A percentile compares a stretch with the other conserved stretches of the same genome.
These are phyloP conservation scores for Andrena bucephala DNA, from an alignment of 2,888 invertebrate species.

Conservation along the genomic window DNA sequence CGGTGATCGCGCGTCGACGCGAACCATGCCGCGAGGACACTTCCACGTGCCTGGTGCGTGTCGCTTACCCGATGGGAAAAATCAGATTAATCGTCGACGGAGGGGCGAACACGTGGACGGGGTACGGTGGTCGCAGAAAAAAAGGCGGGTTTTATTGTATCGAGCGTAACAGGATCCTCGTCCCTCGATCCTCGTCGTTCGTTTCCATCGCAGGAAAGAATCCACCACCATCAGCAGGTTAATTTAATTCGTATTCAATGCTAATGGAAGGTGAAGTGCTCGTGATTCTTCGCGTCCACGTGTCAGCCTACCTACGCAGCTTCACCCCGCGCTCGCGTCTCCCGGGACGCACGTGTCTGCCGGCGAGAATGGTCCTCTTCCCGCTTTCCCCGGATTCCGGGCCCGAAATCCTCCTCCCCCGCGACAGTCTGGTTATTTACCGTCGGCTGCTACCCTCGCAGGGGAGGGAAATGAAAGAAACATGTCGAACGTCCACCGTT, in stretches of 20 bases:
- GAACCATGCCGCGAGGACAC: conserved; percentile 23
- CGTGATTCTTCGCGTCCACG: conserved; percentile 63
- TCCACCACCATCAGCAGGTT: conserved; percentile 66
- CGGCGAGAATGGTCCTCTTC: neutral
- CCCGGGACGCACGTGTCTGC: neutral
- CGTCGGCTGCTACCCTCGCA: neutral
- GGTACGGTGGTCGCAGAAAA: neutral
- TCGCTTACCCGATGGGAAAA: neutral
- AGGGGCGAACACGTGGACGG: conserved; percentile 4
- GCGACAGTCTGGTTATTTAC: conserved; percentile 33
- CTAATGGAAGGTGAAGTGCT: conserved; percentile 70
- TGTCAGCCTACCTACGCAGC: conserved; percentile 67
- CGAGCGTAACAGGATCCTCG: conserved; percentile 38
- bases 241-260: conserved; percentile 73
- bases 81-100: conserved; percentile 43
- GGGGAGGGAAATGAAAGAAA: conserved; percentile 46
- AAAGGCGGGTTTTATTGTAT: conserved; percentile 23
- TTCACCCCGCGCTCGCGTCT: conserved; percentile 23
- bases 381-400: neutral
- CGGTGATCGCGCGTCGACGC: conserved; percentile 22
- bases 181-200: conserved; percentile 39
- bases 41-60: neutral
- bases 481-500: conserved; percentile 58
- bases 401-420: neutral
- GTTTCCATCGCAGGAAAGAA: conserved; percentile 42